A percentile compares a stretch with the other conserved stretches of the same genome.
Conservation (phyloP, 2,797 vertebrate species). For the Rhadinocentrus ornatus region DNA sequence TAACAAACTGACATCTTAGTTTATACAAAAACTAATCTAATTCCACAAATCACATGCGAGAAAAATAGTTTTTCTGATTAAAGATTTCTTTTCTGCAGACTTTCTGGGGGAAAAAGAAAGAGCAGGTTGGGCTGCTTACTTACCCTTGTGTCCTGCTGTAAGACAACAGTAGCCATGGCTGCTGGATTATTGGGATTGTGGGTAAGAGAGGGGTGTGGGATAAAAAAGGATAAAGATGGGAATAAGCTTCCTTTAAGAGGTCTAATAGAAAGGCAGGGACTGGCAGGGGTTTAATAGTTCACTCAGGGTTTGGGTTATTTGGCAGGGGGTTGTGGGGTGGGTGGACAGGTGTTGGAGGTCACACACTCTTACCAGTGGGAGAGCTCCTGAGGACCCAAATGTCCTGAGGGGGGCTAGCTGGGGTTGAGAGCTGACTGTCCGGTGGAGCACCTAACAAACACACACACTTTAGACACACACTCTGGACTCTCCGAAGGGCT, state of each 20-base stretch:
- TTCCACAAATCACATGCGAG: no score
- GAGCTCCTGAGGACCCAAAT: constrained; percentile 82
- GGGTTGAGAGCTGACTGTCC: constrained; percentile 73
- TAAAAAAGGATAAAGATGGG: constrained; percentile 38
- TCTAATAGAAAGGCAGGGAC: constrained; percentile 4
- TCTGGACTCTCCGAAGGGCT: constrained; percentile 26
- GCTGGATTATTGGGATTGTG: constrained; percentile 25
- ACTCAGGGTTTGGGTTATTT: constrained; percentile 8
- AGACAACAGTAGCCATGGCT: constrained; percentile 19
- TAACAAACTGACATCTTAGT: no score
- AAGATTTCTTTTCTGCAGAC: neutral
- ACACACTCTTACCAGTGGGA: constrained; percentile 80
- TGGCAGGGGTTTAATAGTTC: constrained; percentile 39
- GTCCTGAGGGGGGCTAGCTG: constrained; percentile 76
- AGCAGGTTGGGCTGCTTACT: constrained; percentile 11
- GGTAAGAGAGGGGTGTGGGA: neutral
- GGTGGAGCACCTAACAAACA: constrained; percentile 76
- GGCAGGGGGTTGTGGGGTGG: constrained; percentile 2
- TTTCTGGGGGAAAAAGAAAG: constrained; percentile 5
- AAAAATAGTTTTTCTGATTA: neutral
- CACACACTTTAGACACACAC: constrained; percentile 62
- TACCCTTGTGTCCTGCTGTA: constrained; percentile 24
- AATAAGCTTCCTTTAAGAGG: constrained; percentile 41
- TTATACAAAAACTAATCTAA: no score
- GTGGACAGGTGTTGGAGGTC: constrained; percentile 27